Evolutionary conservation across 2,797 vertebrate genomes (phyloP).

Genomic region (Botia almorhae): DNA sequence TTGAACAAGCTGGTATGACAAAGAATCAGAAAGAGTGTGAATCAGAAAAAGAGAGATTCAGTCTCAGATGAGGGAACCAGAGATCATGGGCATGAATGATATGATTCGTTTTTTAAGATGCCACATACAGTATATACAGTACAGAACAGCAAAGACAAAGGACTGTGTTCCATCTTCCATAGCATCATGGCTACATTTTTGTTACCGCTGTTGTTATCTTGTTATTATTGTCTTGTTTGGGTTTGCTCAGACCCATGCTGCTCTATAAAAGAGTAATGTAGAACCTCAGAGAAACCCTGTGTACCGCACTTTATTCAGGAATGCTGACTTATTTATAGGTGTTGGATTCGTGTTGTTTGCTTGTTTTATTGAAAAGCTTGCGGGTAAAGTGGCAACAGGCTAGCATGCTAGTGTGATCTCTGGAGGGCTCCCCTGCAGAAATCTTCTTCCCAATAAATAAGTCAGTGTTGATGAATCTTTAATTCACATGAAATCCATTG

Average conservation of each 20-base stretch:
- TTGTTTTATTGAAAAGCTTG: conserved; percentile 86
- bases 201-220: conserved; percentile 40
- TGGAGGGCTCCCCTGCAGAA: conserved; percentile 76
- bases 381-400: conserved; percentile 77
- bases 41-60: neutral
- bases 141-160: neutral
- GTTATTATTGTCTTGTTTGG: conserved; percentile 25
- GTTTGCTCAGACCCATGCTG: conserved; percentile 26
- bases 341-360: conserved; percentile 85
- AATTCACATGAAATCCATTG: conserved; percentile 75
- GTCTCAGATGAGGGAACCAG: neutral
- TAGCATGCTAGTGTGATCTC: conserved; percentile 77
- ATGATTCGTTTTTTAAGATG: neutral
- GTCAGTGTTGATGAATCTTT: conserved; percentile 80
- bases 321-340: conserved; percentile 82
- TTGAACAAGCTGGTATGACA: neutral
- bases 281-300: conserved; percentile 70
- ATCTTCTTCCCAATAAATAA: conserved; percentile 78
- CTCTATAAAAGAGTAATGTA: conserved; percentile 80
- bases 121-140: neutral
- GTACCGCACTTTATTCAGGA: conserved; percentile 82
- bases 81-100: neutral
- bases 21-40: neutral
- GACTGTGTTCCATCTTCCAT: conserved; percentile 41
- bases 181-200: conserved; percentile 46